Percentiles rank a stretch among this genome's conserved stretches.
Conservation (phyloP, 2,888 invertebrate genomes). For the Cephus spinipes region DNA sequence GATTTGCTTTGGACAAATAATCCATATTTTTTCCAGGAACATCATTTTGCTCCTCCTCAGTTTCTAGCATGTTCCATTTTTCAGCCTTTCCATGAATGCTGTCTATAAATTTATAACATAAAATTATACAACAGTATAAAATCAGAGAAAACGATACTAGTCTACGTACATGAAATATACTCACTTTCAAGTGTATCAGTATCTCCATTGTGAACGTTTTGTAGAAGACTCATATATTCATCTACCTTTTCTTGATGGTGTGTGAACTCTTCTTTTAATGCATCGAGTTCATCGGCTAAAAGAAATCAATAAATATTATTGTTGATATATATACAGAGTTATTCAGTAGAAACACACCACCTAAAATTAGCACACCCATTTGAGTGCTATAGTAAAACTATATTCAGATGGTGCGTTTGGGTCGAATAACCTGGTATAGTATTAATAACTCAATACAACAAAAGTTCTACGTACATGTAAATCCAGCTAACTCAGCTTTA, state of each 20-base stretch:
- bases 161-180: slow-evolving; percentile 36
- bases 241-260: slow-evolving; percentile 95
- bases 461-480: slow-evolving; percentile 70
- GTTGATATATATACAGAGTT: background rate
- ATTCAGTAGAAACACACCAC: too few relatives aligned
- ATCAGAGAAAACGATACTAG: background rate
- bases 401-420: too few relatives aligned
- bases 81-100: slow-evolving; percentile 79
- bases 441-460: slow-evolving; percentile 3
- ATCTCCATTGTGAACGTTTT: slow-evolving; percentile 74
- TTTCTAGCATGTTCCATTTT: slow-evolving; percentile 76
- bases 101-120: slow-evolving; percentile 68
- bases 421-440: too few relatives aligned
- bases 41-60: slow-evolving; percentile 69
- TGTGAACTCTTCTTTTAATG: slow-evolving; percentile 87
- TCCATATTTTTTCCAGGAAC: slow-evolving; percentile 71
- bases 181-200: slow-evolving; percentile 76
- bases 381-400: too few relatives aligned
- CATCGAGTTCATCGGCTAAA: slow-evolving; percentile 80
- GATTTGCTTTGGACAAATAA: slow-evolving; percentile 76
- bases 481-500: slow-evolving; percentile 90
- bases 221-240: slow-evolving; percentile 85
- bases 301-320: slow-evolving; percentile 23
- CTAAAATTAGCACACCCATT: too few relatives aligned
- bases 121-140: slow-evolving; percentile 3